Evolutionary conservation across 2,888 invertebrate species (phyloP).

Genomic region (Chalcosyrphus nemorum): DNA sequence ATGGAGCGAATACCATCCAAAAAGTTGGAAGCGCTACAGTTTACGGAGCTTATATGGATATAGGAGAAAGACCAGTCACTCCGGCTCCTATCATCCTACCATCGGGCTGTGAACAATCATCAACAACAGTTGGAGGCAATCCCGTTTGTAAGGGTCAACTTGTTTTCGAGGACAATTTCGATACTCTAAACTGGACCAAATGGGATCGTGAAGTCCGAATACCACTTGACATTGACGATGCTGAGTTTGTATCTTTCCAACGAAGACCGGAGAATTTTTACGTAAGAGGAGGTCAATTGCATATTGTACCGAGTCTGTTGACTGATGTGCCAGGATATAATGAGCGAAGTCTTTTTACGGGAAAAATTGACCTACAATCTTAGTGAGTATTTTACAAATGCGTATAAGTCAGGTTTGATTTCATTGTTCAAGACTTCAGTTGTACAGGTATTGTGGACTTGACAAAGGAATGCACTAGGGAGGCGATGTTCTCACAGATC

Average conservation of each 20-base stretch:
- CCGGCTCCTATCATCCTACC: neutral
- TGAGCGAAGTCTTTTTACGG: constrained; percentile 74
- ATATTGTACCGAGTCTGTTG: constrained; percentile 78
- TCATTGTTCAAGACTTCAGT: too few species aligned
- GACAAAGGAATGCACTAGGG: constrained; percentile 2
- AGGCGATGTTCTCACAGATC: constrained; percentile 79
- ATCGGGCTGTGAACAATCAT: constrained; percentile 41
- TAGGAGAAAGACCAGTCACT: neutral
- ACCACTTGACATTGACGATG: constrained; percentile 82
- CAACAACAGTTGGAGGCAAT: constrained; percentile 80
- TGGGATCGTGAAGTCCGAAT: constrained; percentile 85
- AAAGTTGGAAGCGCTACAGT: constrained; percentile 2
- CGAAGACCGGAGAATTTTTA: constrained; percentile 76
- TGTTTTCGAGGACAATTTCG: constrained; percentile 86
- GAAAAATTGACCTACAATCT: constrained; percentile 76
- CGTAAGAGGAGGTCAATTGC: constrained; percentile 75
- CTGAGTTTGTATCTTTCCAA: constrained; percentile 81
- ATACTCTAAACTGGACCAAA: constrained; percentile 80
- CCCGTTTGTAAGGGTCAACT: constrained; percentile 82
- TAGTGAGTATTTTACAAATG: constrained; percentile 74
- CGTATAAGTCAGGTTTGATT: too few species aligned
- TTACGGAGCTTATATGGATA: neutral
- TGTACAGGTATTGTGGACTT: constrained; percentile 75
- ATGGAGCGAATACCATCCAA: constrained; percentile 37
- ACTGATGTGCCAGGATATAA: constrained; percentile 57